Conservation (phyloP, 2,113 vertebrate species). For the Nothoprocta pentlandii region DNA sequence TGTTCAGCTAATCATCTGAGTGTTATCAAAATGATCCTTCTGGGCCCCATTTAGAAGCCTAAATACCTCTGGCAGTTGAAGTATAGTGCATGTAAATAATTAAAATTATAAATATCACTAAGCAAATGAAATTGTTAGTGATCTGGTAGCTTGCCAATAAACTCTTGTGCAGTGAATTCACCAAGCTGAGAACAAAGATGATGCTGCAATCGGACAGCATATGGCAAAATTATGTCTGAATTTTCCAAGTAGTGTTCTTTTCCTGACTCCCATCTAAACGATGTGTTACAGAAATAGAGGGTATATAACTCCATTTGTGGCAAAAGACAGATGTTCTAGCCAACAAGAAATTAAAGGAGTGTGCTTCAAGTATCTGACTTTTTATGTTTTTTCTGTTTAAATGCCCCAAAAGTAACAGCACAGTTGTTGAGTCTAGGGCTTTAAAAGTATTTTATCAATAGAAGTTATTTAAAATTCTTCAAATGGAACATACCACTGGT, state of each 20-base stretch:
- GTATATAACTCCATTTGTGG: constrained; percentile 36
- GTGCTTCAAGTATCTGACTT: constrained; percentile 35
- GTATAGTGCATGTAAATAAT: constrained; percentile 42
- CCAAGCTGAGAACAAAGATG: constrained; percentile 20
- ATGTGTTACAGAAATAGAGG: constrained; percentile 15
- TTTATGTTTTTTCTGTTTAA: constrained; percentile 58
- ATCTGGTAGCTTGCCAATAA: constrained; percentile 16
- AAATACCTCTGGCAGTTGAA: constrained; percentile 51
- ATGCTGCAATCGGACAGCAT: neutral
- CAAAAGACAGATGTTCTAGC: constrained; percentile 52
- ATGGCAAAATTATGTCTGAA: constrained; percentile 46
- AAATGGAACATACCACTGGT: neutral
- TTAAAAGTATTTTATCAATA: constrained; percentile 50
- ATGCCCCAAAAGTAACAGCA: constrained; percentile 28
- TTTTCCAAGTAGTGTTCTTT: constrained; percentile 20
- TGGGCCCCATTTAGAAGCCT: constrained; percentile 25
- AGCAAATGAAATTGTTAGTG: constrained; percentile 44
- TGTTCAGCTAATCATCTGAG: constrained; percentile 36
- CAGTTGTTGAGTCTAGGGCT: neutral
- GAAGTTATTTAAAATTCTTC: constrained; percentile 16
- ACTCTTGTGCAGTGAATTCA: neutral
- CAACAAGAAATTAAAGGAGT: constrained; percentile 39
- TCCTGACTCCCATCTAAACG: constrained; percentile 35
- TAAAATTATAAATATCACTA: constrained; percentile 44
- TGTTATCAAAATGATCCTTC: constrained; percentile 57